phyloP scores from a whole-genome alignment of 2,888 invertebrate genomes.

The Rotaria macrura region DNA sequence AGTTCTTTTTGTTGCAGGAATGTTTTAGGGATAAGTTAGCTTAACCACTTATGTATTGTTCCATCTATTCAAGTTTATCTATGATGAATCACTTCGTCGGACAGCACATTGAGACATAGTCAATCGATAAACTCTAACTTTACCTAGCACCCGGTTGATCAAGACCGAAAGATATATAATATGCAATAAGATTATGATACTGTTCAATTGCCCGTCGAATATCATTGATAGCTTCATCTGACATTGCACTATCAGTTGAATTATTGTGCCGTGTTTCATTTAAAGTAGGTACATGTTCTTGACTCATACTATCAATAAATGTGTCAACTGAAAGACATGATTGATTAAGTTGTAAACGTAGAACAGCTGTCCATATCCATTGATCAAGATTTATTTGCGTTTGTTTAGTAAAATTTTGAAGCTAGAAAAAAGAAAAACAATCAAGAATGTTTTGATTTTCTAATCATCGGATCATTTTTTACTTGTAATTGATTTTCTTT shows the following conservation, averaged over 20 bases:
- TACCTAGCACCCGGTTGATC: neutral
- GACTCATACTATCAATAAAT: neutral
- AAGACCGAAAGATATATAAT: constrained; percentile 1
- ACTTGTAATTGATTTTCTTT: constrained; percentile 16
- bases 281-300: neutral
- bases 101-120: too few relatives aligned
- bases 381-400: neutral
- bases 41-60: too few relatives aligned
- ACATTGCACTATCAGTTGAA: neutral
- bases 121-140: neutral
- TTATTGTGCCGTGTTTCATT: neutral
- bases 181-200: neutral
- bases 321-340: neutral
- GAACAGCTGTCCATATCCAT: neutral
- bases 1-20: too few relatives aligned
- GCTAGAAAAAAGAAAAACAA: neutral
- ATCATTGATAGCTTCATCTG: neutral
- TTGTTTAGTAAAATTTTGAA: neutral
- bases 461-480: neutral
- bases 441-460: neutral
- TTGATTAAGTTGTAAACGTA: neutral
- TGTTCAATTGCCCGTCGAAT: constrained; percentile 1
- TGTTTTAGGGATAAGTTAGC: too few relatives aligned
- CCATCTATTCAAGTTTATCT: too few relatives aligned
- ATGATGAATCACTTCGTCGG: too few relatives aligned